Conservation (phyloP, 2,888 invertebrate genomes). For the Clunio marinus region DNA sequence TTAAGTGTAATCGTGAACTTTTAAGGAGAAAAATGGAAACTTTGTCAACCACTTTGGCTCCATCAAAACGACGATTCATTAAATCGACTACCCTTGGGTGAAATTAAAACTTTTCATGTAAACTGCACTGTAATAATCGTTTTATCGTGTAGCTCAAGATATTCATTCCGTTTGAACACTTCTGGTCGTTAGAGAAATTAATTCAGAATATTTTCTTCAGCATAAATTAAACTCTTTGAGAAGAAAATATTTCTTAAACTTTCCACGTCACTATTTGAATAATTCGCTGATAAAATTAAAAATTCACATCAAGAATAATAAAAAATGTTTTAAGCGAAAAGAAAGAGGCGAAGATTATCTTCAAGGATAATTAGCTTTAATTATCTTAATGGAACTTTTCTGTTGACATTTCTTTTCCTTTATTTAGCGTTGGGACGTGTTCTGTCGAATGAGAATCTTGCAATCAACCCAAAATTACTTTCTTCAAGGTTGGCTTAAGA, state of each 20-base stretch:
- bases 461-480: too few relatives aligned
- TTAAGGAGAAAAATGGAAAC: neutral
- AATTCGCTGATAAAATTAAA: too few relatives aligned
- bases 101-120: too few relatives aligned
- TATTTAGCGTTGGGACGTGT: neutral
- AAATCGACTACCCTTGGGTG: too few relatives aligned
- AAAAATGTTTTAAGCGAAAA: neutral
- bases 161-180: neutral
- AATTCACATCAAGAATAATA: neutral
- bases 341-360: slow-evolving; percentile 15
- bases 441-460: too few relatives aligned
- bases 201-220: neutral
- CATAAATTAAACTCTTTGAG: too few relatives aligned
- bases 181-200: neutral
- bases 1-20: too few relatives aligned
- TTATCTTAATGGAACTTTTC: slow-evolving; percentile 24
- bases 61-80: neutral
- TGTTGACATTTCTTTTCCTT: neutral
- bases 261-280: too few relatives aligned
- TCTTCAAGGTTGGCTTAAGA: too few relatives aligned
- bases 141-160: neutral
- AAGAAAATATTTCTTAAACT: too few relatives aligned
- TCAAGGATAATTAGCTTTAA: slow-evolving; percentile 24
- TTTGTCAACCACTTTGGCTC: neutral
- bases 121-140: too few relatives aligned